Evolutionary conservation across 53 echinoderm and acorn worm species (phyloP), one percentile per base, ranked within the genome.

Genomic region (Henricia sp.): DNA sequence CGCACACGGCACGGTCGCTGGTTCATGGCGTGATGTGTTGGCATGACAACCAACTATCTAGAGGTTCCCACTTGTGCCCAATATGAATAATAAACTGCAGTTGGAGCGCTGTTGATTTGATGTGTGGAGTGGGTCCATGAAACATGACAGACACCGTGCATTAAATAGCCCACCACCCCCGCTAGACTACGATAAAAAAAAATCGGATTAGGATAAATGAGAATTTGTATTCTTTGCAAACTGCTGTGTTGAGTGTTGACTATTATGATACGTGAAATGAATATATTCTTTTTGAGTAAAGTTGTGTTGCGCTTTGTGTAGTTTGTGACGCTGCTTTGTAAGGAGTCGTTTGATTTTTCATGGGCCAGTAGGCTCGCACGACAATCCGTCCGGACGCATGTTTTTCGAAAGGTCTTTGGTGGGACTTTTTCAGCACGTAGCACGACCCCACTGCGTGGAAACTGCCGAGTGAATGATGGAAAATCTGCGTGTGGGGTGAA

Each of bases 41-140:
- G 25, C 76, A 76, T 76, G 76, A 57, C 57, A 59, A 76, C 76
- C 24, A n/a, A n/a, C 43, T 16, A 29, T 16, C 3, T 76, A 60
- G 46, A 76, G 60, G 58, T 33, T 23, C 42, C 76, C 35, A 76
- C 38, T 57, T 57, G 40, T 57, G 76, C 38, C 59, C 10, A 40
- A 60, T 60, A 75, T 19, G 35, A 37, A 72, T 52, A 44, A 44
- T 21, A 52, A 55, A 24, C 40, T 20, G 34, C 10, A 37, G 10
- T 67, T 34, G 32, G 48, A 8, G 48, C 14, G 48, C 8, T 14
- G 14, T 10, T 33, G 65, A 16, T 26, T n/a, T 65, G n/a, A n/a
- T 35, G 65, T 36, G 37, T 37, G 67, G 17, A 13, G 39, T 38
- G 67, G 67, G 67, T 19, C 37, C 17, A 38, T 67, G 39, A 28